Base-by-base conservation (phyloP, 2,888 invertebrate species). In the Gari tellinella region DNA sequence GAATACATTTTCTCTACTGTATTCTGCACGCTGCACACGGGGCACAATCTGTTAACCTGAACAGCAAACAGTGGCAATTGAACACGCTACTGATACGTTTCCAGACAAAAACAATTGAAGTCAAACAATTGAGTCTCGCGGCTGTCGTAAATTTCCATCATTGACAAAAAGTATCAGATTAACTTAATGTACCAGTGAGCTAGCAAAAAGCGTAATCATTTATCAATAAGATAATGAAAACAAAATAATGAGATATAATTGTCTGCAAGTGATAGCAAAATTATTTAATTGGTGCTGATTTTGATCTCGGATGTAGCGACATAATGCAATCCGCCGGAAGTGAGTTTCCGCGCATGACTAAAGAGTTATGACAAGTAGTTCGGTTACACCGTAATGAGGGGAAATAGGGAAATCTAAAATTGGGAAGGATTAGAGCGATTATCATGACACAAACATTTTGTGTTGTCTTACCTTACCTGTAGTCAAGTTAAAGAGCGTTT, bases 161-260 rank as follows among this genome's bases (percentile, higher is more conserved):
- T 7, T 31, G 31, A 31, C 31, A 31, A 31, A 31, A 31, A 10
- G 31, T 31, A 31, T 31, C 31, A 31, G 4, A 10, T 31, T 31
- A 31, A 31, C 31, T 7, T 7, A 31, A 31, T 31, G 31, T 31
- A 31, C 31, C 31, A 31, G 10, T 7, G 31, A 31, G 4, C 4
- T 10, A 31, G 31, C 4, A 31, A 60, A 56, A 37, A 31, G 31
- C 19, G 69, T 62, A 70, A 70, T 69, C 51, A 75, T 70, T 62
- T 58, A 75, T 75, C 75, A 75, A 70, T 70, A 75, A 70, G 75
- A 75, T 75, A 75, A 75, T 70, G 58, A 56, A 65, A 61, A 56
- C 56, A 52, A 41, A 19, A 65, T 66, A 75, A 75, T 69, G 40
- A 65, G 62, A 69, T 49, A 69, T 69, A 75, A 75, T 74, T 75